Base-by-base conservation (phyloP, 2,888 invertebrate genomes). In the Dendrolimus pini region DNA sequence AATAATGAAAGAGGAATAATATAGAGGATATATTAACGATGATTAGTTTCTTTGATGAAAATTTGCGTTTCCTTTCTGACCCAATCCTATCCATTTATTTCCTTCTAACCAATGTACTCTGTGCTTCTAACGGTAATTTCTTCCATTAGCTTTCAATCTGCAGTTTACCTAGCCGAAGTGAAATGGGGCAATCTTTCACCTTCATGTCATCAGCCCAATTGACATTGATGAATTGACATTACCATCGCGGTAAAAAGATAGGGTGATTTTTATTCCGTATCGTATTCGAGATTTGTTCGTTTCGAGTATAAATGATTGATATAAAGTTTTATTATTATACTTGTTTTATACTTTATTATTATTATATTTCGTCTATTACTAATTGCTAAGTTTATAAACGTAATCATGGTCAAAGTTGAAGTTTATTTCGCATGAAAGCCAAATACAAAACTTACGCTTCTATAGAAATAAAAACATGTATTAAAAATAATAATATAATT, bases 61-160 rank as follows among this genome's bases (percentile, higher is more conserved):
- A 12, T 47, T 9, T 1, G 12, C 6, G 47, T 30, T 6, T 30
- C 6, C 6, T 30, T 30, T 58, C 55, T 56, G 59, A 56, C 59
- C 60, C 61, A 62, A 66, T 61, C 66, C 66, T 67, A 69, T 68
- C 68, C 67, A 66, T 69, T 68, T 65, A 65, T 69, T 65, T 63
- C 60, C 65, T 64, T 69, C 68, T n/a, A n/a, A n/a, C n/a, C n/a
- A n/a, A n/a, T n/a, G n/a, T n/a, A n/a, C n/a, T n/a, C n/a, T n/a
- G n/a, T n/a, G n/a, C 65, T 64, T 69, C 68, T 47, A 7, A 47
- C 12, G 12, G 9, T 47, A 69, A 65, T 65, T 67, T 65, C 74
- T 76, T 78, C 73, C 71, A 78, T 81, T 73, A 73, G 66, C 62
- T 73, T 76, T 76, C 76, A 75, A 77, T 78, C 72, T 69, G 67